A percentile compares a stretch with the other conserved stretches of the same genome.
phyloP scores from a whole-genome alignment of 53 echinoderm and acorn worm genomes.

The Henricia sp. region DNA sequence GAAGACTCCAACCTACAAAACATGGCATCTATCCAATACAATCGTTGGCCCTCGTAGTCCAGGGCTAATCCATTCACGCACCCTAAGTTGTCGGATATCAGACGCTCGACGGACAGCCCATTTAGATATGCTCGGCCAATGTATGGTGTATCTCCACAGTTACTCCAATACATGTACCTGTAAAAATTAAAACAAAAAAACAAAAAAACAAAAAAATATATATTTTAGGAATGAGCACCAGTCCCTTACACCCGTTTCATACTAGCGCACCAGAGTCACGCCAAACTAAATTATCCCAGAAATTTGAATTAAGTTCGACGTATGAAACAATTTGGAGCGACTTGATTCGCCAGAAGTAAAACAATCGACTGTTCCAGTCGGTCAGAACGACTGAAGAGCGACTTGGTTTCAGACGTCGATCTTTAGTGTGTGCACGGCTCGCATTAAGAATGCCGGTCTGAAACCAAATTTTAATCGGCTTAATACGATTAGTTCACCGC shows the following conservation, averaged over 20 bases:
- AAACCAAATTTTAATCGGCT: no score
- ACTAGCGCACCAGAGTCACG: no score
- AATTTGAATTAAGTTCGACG: no score
- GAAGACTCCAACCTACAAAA: constrained; percentile 47
- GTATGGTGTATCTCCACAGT: constrained; percentile 77
- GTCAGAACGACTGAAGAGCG: no score
- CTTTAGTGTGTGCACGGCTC: no score
- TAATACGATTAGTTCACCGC: no score
- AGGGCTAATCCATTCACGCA: constrained; percentile 91
- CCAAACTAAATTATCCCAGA: no score
- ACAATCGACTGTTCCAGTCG: no score
- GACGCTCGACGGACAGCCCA: constrained; percentile 45
- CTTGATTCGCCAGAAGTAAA: not conserved
- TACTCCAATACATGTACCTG: constrained; percentile 89
- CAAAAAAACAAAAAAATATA: not conserved
- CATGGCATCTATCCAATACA: constrained; percentile 85
- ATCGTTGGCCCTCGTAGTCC: constrained; percentile 66
- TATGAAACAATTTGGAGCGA: no score
- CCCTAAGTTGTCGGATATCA: constrained; percentile 38
- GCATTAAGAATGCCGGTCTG: no score
- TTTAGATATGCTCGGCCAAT: constrained; percentile 86
- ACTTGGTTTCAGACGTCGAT: no score
- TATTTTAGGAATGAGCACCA: not conserved
- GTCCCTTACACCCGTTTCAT: no score
- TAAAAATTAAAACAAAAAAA: not conserved